These are phyloP conservation scores for Carcina quercana DNA, from an alignment of 2,888 invertebrate genomes.

Conservation along the genomic window DNA sequence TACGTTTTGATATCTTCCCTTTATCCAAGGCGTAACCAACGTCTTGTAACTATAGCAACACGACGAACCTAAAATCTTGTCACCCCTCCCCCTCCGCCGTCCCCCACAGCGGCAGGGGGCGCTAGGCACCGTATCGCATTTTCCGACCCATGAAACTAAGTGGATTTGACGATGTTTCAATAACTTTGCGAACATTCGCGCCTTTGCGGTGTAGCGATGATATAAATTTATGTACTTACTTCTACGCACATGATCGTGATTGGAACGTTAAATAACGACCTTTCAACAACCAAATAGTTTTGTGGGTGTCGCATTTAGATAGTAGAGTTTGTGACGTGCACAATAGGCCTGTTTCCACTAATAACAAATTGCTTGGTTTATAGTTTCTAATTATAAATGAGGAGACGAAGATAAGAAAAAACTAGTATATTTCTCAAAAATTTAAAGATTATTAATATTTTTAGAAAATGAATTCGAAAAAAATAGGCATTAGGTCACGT, in stretches of 20 bases:
- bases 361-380: too few species aligned
- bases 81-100: background rate
- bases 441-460: too few species aligned
- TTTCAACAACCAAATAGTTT: background rate
- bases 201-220: background rate
- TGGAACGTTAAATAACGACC: background rate
- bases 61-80: constrained; percentile 12
- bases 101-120: constrained; percentile 19
- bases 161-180: constrained; percentile 66
- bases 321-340: too few species aligned
- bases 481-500: too few species aligned
- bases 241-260: background rate
- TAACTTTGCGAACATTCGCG: constrained; percentile 30
- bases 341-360: too few species aligned
- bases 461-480: too few species aligned
- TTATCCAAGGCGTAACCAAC: background rate
- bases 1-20: background rate
- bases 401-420: too few species aligned
- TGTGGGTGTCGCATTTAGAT: background rate
- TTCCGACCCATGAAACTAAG: constrained; percentile 66
- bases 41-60: background rate
- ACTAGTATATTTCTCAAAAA: too few species aligned
- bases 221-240: background rate
- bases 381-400: too few species aligned
- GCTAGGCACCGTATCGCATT: constrained; percentile 40